Conservation (phyloP, 1,140 invertebrate species). For the Homarus americanus region DNA sequence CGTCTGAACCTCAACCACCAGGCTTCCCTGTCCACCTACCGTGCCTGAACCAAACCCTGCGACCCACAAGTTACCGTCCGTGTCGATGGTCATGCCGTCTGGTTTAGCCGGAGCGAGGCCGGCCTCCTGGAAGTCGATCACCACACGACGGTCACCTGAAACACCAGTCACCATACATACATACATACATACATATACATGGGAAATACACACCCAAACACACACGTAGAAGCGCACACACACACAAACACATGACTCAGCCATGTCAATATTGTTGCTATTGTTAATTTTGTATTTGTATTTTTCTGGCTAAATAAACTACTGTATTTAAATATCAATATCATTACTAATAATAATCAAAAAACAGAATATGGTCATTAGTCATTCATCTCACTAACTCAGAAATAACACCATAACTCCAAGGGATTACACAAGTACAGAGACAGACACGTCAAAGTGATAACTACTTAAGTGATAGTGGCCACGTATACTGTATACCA, state of each 20-base stretch:
- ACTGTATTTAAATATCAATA: neutral
- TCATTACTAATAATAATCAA: no score
- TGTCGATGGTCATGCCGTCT: conserved; percentile 22
- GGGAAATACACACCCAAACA: neutral
- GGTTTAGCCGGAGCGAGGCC: neutral
- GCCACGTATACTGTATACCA: no score
- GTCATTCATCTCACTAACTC: no score
- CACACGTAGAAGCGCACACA: neutral
- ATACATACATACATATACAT: neutral
- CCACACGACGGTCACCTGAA: neutral
- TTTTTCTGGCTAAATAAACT: no score
- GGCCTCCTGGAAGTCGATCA: neutral
- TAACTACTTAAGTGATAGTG: no score
- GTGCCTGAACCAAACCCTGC: neutral
- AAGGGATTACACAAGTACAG: no score
- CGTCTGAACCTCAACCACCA: neutral
- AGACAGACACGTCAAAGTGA: no score
- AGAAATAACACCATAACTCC: no score
- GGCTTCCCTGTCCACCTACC: neutral
- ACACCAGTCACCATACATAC: neutral
- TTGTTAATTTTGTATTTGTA: no score
- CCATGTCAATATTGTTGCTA: no score
- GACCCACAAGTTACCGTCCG: neutral
- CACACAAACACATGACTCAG: no score
- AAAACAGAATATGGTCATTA: no score